These are phyloP conservation scores for Colossoma macropomum DNA, from an alignment of 2,113 vertebrate species.

Conservation along the genomic window DNA sequence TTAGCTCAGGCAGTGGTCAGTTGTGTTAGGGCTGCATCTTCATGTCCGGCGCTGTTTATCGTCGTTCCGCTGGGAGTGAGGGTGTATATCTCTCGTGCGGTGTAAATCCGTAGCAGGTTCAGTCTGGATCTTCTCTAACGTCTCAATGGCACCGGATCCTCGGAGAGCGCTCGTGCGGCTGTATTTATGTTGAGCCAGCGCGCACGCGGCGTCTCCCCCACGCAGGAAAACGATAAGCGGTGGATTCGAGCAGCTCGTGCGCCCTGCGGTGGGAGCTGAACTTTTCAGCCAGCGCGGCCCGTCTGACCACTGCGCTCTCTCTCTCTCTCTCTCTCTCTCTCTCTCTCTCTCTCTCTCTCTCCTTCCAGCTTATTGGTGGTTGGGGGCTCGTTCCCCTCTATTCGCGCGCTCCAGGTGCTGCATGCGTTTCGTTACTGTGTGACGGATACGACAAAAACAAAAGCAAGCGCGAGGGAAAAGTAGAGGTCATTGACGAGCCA, in stretches of 20 bases:
- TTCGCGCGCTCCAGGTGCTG: background rate
- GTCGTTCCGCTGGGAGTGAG: background rate
- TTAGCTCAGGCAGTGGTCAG: background rate
- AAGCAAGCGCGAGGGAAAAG: background rate
- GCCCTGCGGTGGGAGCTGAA: conserved; percentile 26
- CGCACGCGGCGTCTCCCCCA: background rate
- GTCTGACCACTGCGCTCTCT: background rate
- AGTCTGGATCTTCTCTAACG: background rate
- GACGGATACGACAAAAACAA: background rate
- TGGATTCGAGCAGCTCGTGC: conserved; percentile 2
- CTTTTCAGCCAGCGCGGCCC: conserved; percentile 24
- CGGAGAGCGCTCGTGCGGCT: background rate
- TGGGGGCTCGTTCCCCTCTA: background rate
- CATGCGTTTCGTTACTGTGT: background rate
- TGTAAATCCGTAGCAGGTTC: background rate
- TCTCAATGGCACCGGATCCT: background rate
- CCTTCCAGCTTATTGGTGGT: background rate
- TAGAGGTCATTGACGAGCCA: background rate
- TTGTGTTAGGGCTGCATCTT: too few relatives aligned
- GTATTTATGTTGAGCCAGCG: background rate
- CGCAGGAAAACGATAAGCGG: background rate
- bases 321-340: background rate
- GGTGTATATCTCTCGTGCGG: background rate
- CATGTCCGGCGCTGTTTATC: background rate
- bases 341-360: background rate